Evolutionary conservation across 2,797 vertebrate genomes (phyloP), one percentile per base, ranked within the genome.

Genomic region (Acanthopagrus latus): DNA sequence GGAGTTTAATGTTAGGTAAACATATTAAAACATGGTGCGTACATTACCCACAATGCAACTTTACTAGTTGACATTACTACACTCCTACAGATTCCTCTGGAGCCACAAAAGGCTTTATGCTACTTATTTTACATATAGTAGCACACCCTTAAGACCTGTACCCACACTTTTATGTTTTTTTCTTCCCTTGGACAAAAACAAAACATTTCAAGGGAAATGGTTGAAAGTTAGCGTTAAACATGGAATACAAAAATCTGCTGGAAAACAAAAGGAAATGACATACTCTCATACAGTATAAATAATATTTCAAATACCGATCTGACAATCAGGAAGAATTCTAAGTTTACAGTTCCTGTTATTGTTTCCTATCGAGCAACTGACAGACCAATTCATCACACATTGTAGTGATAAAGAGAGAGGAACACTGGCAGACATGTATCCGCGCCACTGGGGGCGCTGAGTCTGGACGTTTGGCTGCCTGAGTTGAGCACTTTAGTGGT

Each of bases 261-360:
- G 86, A 91, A 86, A 90, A 83, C 65, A 86, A 80, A 80, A 76
- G 86, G 88, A 92, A 90, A 91, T 83, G 50, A 82, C 84, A 89
- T 72, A 47, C 68, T 83, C 69, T 71, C 46, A 65, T 70, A 90
- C 81, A 86, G 58, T 78, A 90, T 87, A 92, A 94, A 93, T 90
- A 84, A 93, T 91, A 85, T 90, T 81, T 89, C 76, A 90, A 91
- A 93, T 92, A 84, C 88, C 89, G 43, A 81, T 80, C 78, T 73
- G 88, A 91, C 91, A 91, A 92, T 84, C 81, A 65, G 80, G 83
- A 90, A 84, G 84, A 90, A 84, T 90, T 93, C 93, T 91, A 93
- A 93, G 89, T 93, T 93, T 94, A 92, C 88, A 93, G 90, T 95
- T 96, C 95, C 95, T 95, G 95, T 95, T 96, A 92, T 95, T 95